Base-by-base conservation (phyloP, 2,113 vertebrate genomes). In the Pseudopodoces humilis region DNA sequence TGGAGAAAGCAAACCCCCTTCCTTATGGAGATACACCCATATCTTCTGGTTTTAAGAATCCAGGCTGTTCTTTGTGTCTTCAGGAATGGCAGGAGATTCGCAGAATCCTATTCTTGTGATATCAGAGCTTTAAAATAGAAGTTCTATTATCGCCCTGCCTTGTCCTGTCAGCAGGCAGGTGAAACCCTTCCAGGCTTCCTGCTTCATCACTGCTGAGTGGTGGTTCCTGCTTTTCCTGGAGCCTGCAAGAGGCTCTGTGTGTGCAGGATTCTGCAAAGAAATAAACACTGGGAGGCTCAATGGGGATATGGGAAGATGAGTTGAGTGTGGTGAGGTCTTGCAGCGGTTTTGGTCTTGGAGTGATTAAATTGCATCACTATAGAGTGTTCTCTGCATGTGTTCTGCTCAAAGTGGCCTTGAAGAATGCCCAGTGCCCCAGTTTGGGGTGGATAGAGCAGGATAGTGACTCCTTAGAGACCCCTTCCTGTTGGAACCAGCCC, bases 81-180 rank as follows among this genome's bases (percentile, higher is more conserved):
- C 50, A 49, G 39, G 55, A 76, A 35, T 4, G 7, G 23, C 92
- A 52, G 39, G 43, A 24, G 69, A 65, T 92, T 90, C 88, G n/a
- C 90, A 74, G 90, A 50, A 65, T 63, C 52, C 53, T 39, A 28
- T 86, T 74, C 75, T 80, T 55, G 63, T 27, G 25, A 28, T 41
- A 37, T 2, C 70, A 41, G 44, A 33, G 25, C 47, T 90, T 37
- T 47, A 86, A 94, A 95, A 90, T 62, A 85, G 70, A 52, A 93
- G 84, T 3, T 7, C 33, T 35, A 0, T 88, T 83, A 37, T 89
- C 81, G 47, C 39, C 71, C 70, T 88, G 70, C 70, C 85, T 85
- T 31, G 46, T 77, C 59, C 83, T 95, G 83, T 55, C 71, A 94
- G 63, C 50, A 46, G 43, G 56, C 24, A 68, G 93, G 83, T 86